Percentiles rank a stretch among this genome's conserved stretches.
These are phyloP conservation scores for Diadophis punctatus DNA, from an alignment of 2,113 vertebrate species.

Conservation along the genomic window DNA sequence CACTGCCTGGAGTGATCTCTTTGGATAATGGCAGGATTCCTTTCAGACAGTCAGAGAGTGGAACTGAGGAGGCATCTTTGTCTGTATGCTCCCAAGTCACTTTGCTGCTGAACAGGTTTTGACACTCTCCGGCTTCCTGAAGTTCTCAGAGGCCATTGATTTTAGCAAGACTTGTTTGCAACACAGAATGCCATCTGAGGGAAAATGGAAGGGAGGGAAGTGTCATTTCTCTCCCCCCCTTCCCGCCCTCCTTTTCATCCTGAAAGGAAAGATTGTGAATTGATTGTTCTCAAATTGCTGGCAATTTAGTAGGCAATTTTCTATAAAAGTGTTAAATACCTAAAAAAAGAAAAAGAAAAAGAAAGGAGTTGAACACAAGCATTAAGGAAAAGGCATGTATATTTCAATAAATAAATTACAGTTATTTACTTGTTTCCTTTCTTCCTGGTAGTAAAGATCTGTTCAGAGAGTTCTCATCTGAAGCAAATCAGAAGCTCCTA, in stretches of 20 bases:
- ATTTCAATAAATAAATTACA: slow-evolving; percentile 36
- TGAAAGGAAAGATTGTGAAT: slow-evolving; percentile 64
- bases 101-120: slow-evolving; percentile 64
- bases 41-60: slow-evolving; percentile 51
- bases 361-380: slow-evolving; percentile 20
- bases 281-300: slow-evolving; percentile 54
- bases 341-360: background rate
- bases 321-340: slow-evolving; percentile 24
- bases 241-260: slow-evolving; percentile 41
- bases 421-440: slow-evolving; percentile 30
- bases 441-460: background rate
- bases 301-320: slow-evolving; percentile 46
- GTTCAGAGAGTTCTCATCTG: background rate
- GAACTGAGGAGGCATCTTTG: slow-evolving; percentile 49
- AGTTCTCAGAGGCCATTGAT: slow-evolving; percentile 66
- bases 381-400: slow-evolving; percentile 22
- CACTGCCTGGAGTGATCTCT: slow-evolving; percentile 32
- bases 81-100: slow-evolving; percentile 52
- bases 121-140: slow-evolving; percentile 67
- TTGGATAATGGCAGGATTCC: slow-evolving; percentile 45
- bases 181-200: slow-evolving; percentile 58
- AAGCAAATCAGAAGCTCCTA: background rate
- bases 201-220: slow-evolving; percentile 62
- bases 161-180: slow-evolving; percentile 65
- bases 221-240: slow-evolving; percentile 38